Evolutionary conservation across 2,888 invertebrate genomes (phyloP), one percentile per base, ranked within the genome.

Genomic region (Capitulum mitella): DNA sequence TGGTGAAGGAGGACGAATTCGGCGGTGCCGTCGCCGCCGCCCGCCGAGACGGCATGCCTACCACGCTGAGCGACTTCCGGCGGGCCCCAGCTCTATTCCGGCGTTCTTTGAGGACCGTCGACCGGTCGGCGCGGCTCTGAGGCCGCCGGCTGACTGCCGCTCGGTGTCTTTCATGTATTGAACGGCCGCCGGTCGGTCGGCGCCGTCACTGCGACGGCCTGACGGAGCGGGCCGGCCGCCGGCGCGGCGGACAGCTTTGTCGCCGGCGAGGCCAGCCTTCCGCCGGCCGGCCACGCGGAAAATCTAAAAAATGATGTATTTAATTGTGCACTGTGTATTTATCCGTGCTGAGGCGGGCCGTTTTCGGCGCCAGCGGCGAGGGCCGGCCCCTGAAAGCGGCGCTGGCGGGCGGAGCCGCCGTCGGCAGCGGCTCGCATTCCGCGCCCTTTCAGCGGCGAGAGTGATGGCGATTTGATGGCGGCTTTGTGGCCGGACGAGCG

Each of bases 271-370:
- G 19, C 51, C 26, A 29, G 29, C 58, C 58, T 58, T 58, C 58
- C 58, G 58, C 58, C 58, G 29, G 29, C 43, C 43, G 43, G 43
- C 43, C 43, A 12, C 29, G 58, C 58, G 58, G 58, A 58, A 58
- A 58, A 58, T 58, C 58, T n/a, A n/a, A 58, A 58, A 58, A 58
- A 58, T 58, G 58, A 58, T 58, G 58, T 29, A n/a, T 29, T n/a
- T 29, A 29, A 58, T 58, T 58, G 58, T 58, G 58, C 29, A n/a
- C 12, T 58, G 29, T 58, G 58, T 58, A 58, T n/a, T 58, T 29
- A 29, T n/a, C n/a, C 12, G 29, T 58, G n/a, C 5, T n/a, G 58
- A 58, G 58, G 58, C n/a, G 29, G 58, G 54, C 26, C 26, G 54
- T 54, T n/a, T 29, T n/a, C n/a, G 58, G n/a, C 10, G n/a, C 58